These are phyloP conservation scores for Bombyx mandarina DNA, from an alignment of 1,140 invertebrate species.

Conservation along the genomic window DNA sequence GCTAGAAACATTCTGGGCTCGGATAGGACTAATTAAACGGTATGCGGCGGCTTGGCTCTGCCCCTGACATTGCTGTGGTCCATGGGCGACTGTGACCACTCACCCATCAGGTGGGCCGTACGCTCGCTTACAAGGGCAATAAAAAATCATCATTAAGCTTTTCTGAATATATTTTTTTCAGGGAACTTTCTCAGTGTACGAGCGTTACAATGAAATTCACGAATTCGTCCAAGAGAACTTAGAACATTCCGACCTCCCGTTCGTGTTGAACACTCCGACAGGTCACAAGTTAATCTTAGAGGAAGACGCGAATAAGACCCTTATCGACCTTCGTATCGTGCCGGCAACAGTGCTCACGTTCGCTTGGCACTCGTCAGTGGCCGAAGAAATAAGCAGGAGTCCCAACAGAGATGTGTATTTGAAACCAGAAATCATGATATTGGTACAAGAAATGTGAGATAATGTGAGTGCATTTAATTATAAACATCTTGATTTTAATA, in stretches of 20 bases:
- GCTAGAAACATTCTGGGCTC: too few species aligned
- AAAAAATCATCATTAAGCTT: not conserved
- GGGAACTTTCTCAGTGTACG: constrained; percentile 88
- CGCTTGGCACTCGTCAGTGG: constrained; percentile 69
- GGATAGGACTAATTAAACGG: too few species aligned
- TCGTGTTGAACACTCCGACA: constrained; percentile 75
- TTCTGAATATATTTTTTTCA: constrained; percentile 36
- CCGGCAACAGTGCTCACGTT: constrained; percentile 83
- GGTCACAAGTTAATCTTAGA: constrained; percentile 74
- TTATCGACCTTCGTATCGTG: constrained; percentile 80
- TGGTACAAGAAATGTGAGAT: constrained; percentile 75
- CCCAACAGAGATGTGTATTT: constrained; percentile 74
- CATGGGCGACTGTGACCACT: too few species aligned
- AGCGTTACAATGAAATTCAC: constrained; percentile 78
- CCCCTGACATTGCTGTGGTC: too few species aligned
- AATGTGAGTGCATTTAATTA: not conserved
- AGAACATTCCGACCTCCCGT: constrained; percentile 75
- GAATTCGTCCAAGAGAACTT: constrained; percentile 84
- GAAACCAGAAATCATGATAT: constrained; percentile 81
- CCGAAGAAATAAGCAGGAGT: constrained; percentile 66
- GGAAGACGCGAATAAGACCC: constrained; percentile 75
- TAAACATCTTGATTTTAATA: not conserved
- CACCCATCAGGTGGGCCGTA: too few species aligned
- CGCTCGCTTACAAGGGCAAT: too few species aligned
- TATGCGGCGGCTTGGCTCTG: too few species aligned